These are phyloP conservation scores for Basileuterus tristriatus DNA, from an alignment of 2,797 vertebrate genomes.

Conservation along the genomic window DNA sequence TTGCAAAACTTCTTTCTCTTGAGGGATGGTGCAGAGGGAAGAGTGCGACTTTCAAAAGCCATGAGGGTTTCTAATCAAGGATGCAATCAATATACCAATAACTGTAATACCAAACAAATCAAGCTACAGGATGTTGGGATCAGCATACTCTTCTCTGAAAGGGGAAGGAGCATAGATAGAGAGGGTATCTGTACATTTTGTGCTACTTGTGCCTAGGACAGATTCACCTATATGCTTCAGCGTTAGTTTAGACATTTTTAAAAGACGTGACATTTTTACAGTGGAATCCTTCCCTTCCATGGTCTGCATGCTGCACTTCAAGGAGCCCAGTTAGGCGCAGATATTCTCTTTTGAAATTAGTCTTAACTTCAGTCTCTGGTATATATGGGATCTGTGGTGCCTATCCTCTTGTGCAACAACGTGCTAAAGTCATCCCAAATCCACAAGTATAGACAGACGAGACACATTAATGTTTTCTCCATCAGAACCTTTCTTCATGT, in stretches of 20 bases:
- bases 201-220: not conserved
- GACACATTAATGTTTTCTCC: not conserved
- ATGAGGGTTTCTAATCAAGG: not conserved
- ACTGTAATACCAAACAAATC: not conserved
- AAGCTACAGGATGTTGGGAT: too few relatives aligned
- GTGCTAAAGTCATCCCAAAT: not conserved
- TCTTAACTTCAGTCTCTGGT: not conserved
- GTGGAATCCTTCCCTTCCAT: not conserved
- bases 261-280: not conserved
- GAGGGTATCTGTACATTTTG: not conserved
- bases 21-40: not conserved
- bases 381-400: not conserved
- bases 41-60: not conserved
- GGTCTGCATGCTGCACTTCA: not conserved
- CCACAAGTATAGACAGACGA: not conserved
- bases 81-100: not conserved
- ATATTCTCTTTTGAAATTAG: not conserved
- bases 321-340: not conserved
- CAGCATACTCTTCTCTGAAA: not conserved
- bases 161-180: not conserved
- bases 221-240: accelerated
- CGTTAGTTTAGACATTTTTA: not conserved
- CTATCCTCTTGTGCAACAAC: not conserved
- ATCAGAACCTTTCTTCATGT: not conserved
- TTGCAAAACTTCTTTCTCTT: not conserved